These are phyloP conservation scores for Pachyrhynchus sulphureomaculatus DNA, from an alignment of 1,140 invertebrate genomes.

Conservation along the genomic window DNA sequence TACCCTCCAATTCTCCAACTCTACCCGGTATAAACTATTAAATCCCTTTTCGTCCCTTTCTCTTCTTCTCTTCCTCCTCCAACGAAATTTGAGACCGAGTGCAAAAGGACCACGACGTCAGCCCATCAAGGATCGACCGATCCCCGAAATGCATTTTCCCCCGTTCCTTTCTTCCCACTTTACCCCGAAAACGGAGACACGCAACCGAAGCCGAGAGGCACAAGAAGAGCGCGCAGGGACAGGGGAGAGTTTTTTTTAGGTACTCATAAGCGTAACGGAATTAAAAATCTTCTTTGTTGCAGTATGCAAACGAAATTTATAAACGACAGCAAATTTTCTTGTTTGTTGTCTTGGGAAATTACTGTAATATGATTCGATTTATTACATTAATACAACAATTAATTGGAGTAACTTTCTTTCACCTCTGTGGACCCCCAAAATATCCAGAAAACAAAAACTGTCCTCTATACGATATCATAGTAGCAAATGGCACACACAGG, in stretches of 20 bases:
- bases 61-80: neutral
- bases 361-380: no score
- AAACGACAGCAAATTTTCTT: no score
- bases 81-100: slow-evolving; percentile 25
- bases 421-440: no score
- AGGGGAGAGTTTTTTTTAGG: slow-evolving; percentile 23
- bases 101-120: slow-evolving; percentile 26
- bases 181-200: slow-evolving; percentile 23
- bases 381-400: no score
- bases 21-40: neutral
- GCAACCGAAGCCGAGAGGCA: slow-evolving; percentile 8
- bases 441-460: no score
- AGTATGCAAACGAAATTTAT: neutral
- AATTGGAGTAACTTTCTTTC: no score
- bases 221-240: slow-evolving; percentile 3
- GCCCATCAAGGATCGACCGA: slow-evolving; percentile 30
- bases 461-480: no score
- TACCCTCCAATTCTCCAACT: neutral
- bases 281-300: neutral
- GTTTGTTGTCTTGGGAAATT: no score
- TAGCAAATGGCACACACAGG: no score
- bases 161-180: slow-evolving; percentile 18
- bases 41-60: neutral
- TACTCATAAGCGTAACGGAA: slow-evolving; percentile 10
- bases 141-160: slow-evolving; percentile 20